phyloP scores from a whole-genome alignment of 2,113 vertebrate genomes.

The Oceanites oceanicus region DNA sequence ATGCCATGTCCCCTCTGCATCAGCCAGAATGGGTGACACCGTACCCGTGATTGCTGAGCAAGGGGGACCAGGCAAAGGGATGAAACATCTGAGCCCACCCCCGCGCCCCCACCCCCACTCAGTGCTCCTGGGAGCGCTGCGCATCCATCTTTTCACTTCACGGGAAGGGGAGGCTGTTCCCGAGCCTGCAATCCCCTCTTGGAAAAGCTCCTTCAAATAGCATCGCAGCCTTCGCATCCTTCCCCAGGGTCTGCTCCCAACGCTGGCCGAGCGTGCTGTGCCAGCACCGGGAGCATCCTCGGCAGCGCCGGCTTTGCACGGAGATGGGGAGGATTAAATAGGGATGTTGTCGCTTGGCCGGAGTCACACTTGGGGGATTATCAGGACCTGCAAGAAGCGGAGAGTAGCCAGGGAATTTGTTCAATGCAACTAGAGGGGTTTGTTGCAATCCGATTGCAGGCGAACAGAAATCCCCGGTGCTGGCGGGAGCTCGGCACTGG shows the following conservation, averaged over 20 bases:
- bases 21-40: background rate
- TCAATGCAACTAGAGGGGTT: background rate
- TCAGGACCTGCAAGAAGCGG: background rate
- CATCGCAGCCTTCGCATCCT: background rate
- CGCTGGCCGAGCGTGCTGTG: rapidly evolving
- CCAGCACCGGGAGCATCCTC: background rate
- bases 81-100: background rate
- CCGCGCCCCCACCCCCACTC: background rate
- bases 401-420: slow-evolving; percentile 28
- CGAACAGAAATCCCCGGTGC: background rate
- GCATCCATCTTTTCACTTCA: background rate
- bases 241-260: background rate
- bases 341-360: background rate
- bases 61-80: background rate
- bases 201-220: background rate
- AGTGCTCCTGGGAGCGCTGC: rapidly evolving
- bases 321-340: background rate
- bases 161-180: rapidly evolving
- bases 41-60: background rate
- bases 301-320: background rate
- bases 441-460: slow-evolving; percentile 11
- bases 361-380: slow-evolving; percentile 17
- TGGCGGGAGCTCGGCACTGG: background rate
- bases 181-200: background rate
- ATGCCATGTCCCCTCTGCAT: rapidly evolving